Conservation (phyloP, 2,797 vertebrate species). For the Acipenser ruthenus region DNA sequence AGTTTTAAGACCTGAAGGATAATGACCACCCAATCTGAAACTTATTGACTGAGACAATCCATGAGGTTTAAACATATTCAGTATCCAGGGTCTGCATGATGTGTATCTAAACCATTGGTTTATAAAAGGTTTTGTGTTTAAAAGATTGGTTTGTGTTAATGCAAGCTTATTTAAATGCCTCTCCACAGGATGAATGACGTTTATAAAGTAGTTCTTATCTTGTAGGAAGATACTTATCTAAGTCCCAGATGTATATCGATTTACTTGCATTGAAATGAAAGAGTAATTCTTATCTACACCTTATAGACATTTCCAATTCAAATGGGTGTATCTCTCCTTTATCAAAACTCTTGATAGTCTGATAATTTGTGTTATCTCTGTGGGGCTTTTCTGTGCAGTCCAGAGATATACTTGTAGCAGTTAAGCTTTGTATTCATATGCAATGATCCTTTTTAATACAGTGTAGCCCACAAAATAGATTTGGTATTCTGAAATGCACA, state of each 20-base stretch:
- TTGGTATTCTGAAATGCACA: no score
- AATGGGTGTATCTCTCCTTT: slow-evolving; percentile 36
- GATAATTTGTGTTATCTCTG: slow-evolving; percentile 49
- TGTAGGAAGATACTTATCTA: slow-evolving; percentile 23
- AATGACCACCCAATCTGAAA: no score
- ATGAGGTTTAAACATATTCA: no score
- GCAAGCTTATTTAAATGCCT: slow-evolving; percentile 12
- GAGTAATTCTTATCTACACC: slow-evolving; percentile 31
- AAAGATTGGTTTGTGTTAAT: slow-evolving; percentile 7
- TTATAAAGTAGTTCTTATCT: slow-evolving; percentile 29
- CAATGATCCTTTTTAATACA: background rate
- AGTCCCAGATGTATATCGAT: slow-evolving; percentile 28
- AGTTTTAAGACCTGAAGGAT: no score
- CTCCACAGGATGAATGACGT: slow-evolving; percentile 14
- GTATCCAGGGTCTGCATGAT: no score
- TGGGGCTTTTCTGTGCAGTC: slow-evolving; percentile 21
- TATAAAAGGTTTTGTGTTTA: background rate
- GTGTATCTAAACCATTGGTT: no score
- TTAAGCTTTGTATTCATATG: background rate
- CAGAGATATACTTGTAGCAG: background rate
- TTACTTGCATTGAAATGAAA: slow-evolving; percentile 31
- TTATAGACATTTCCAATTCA: slow-evolving; percentile 33
- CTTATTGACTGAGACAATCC: no score
- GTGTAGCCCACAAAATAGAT: no score
- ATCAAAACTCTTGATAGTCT: slow-evolving; percentile 48